A percentile compares a stretch with the other conserved stretches of the same genome.
These are phyloP conservation scores for Siniperca obscura DNA, from an alignment of 2,797 vertebrate species.

Conservation along the genomic window DNA sequence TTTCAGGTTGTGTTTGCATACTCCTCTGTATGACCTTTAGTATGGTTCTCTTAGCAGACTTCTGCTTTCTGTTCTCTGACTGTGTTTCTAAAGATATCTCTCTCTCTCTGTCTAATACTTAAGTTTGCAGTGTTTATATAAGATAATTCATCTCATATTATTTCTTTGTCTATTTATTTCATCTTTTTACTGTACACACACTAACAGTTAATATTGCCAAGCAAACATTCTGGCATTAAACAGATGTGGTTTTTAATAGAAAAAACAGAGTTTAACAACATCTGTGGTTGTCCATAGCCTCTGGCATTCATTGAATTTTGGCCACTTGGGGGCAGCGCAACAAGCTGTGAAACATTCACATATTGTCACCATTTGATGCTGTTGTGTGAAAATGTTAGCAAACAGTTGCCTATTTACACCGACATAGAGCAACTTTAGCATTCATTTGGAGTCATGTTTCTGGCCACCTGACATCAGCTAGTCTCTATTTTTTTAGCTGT, in stretches of 20 bases:
- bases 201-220: neutral
- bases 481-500: too few relatives aligned
- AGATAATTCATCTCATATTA: neutral
- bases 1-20: conserved; percentile 64
- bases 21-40: conserved; percentile 55
- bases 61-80: conserved; percentile 3
- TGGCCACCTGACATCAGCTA: neutral
- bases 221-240: neutral
- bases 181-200: neutral
- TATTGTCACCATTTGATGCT: neutral
- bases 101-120: neutral
- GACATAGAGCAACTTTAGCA: neutral
- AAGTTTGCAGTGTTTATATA: neutral
- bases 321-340: neutral
- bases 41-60: conserved; percentile 18
- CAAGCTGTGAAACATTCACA: neutral
- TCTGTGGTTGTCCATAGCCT: neutral
- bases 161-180: neutral
- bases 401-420: neutral
- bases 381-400: neutral
- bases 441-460: neutral
- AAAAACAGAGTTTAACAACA: neutral
- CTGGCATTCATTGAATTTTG: neutral
- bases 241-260: neutral
- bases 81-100: conserved; percentile 12